Evolutionary conservation across 2,113 vertebrate genomes (phyloP), one percentile per base, ranked within the genome.

Genomic region (Oophaga pumilio): DNA sequence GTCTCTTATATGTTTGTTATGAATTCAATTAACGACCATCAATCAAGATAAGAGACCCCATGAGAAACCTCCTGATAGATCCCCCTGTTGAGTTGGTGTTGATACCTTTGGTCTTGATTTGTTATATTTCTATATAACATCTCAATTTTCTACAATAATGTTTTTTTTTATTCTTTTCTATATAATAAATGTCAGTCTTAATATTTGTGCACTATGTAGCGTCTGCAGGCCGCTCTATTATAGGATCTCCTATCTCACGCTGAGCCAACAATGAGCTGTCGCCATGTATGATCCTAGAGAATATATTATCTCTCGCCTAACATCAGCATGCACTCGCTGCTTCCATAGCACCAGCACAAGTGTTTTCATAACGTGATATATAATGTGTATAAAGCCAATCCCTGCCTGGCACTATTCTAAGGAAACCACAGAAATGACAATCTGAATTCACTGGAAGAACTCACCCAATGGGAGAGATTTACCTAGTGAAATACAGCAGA

Each of bases 341-440:
- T 49, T 66, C 62, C 52, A 56, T 76, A 60, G 28, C 28, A 53
- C 53, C 17, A 26, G 24, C 14, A 56, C 14, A 59, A 49, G 80
- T 82, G 62, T 82, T 82, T 82, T 82, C 14, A 68, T 68, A 82
- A 68, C 24, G 43, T 82, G 80, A 82, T 82, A 82, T 82, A 82
- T 68, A 66, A 66, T 66, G 62, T 52, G 24, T 18, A 82, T 82
- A 14, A 68, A 66, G 52, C 53, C 14, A 17, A 43, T 73, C 15
- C 26, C 69, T 33, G 69, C 33, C 69, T 18, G 6, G 18, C 69
- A 49, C 69, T 73, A 43, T 33, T 43, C 10, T 33, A 43, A 43
- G 6, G 33, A 73, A 73, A 43, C 28, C 69, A 69, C 66, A 69
- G 11, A 69, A 69, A 26, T 69, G 24, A 66, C 24, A 22, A n/a